A percentile compares a stretch with the other conserved stretches of the same genome.
These are phyloP conservation scores for Tetragonisca angustula DNA, from an alignment of 2,888 invertebrate species.

Conservation along the genomic window DNA sequence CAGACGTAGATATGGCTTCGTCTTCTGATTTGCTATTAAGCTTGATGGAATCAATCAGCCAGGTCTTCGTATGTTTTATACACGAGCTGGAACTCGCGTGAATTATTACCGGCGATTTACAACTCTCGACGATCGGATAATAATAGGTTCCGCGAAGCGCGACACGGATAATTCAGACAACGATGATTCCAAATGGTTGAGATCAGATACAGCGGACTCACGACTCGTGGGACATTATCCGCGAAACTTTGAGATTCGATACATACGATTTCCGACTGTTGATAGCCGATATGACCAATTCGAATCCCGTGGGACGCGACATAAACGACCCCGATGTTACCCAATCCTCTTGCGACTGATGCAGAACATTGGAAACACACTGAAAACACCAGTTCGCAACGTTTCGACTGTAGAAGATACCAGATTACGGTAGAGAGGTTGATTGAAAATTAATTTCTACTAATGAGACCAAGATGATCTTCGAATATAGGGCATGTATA, in stretches of 20 bases:
- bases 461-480: background rate
- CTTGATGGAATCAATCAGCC: background rate
- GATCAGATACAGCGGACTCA: background rate
- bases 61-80: background rate
- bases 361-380: background rate
- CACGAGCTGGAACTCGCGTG: background rate
- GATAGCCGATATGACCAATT: conserved; percentile 24
- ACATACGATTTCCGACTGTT: conserved; percentile 9
- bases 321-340: background rate
- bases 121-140: background rate
- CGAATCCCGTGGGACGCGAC: background rate
- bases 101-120: background rate
- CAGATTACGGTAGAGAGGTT: background rate
- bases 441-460: background rate
- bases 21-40: no score
- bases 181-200: background rate
- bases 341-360: background rate
- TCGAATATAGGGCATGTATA: no score
- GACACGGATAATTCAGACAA: background rate
- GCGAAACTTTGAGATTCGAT: conserved; percentile 20
- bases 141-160: background rate
- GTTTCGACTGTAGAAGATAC: background rate
- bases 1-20: no score
- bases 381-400: background rate
- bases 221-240: background rate